phyloP scores from a whole-genome alignment of 2,888 invertebrate genomes.

The Boloria selene region DNA sequence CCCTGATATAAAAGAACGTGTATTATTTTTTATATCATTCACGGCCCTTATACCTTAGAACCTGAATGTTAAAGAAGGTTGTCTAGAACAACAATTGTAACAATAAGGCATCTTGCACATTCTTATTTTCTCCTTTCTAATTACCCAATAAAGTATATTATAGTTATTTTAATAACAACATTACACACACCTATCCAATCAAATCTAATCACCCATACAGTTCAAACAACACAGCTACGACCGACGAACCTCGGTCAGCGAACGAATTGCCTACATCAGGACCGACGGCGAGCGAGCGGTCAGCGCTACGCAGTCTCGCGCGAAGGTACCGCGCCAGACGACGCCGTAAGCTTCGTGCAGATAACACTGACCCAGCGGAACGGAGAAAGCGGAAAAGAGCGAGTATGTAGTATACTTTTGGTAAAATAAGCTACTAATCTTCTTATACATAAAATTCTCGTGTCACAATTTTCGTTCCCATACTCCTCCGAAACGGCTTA shows the following conservation, averaged over 20 bases:
- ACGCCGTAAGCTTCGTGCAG: slow-evolving; percentile 71
- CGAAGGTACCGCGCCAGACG: slow-evolving; percentile 83
- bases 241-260: slow-evolving; percentile 76
- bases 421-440: too few species aligned
- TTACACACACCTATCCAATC: background rate
- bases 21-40: too few species aligned
- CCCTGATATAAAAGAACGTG: background rate
- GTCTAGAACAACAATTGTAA: too few species aligned
- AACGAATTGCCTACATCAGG: slow-evolving; percentile 85
- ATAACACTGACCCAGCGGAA: slow-evolving; percentile 71
- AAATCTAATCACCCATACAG: slow-evolving; percentile 39
- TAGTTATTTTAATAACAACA: too few species aligned
- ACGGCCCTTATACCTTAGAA: too few species aligned
- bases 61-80: too few species aligned
- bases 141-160: too few species aligned
- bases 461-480: too few species aligned
- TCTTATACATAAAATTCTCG: too few species aligned
- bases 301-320: slow-evolving; percentile 86
- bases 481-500: too few species aligned
- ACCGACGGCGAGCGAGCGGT: slow-evolving; percentile 83
- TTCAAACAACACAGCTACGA: slow-evolving; percentile 65
- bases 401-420: slow-evolving; percentile 52
- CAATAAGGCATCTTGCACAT: too few species aligned
- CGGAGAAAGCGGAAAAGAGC: slow-evolving; percentile 79
- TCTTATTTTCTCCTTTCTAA: too few species aligned